Evolutionary conservation across 1,140 invertebrate genomes (phyloP).

Genomic region (Anastrepha ludens): DNA sequence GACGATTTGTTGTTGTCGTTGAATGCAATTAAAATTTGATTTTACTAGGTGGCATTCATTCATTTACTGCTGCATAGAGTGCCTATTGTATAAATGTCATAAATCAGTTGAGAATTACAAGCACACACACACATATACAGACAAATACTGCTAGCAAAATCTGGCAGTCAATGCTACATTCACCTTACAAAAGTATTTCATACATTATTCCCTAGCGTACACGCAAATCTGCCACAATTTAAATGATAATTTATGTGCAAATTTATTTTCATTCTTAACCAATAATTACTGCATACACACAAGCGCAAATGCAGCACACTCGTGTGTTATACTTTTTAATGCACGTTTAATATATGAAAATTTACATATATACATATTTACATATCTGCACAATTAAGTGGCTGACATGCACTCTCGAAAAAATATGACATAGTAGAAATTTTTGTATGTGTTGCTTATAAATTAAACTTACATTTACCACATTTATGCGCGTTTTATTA

Average conservation of each 20-base stretch:
- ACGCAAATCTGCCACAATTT: slow-evolving; percentile 15
- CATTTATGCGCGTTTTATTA: not conserved
- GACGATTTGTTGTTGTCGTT: not conserved
- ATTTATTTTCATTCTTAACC: slow-evolving; percentile 21
- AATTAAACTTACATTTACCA: not conserved
- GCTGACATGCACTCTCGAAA: not conserved
- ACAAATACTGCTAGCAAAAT: not conserved
- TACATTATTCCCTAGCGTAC: not conserved
- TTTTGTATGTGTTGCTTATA: not conserved
- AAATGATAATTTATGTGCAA: slow-evolving; percentile 41
- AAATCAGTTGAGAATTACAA: slow-evolving; percentile 32
- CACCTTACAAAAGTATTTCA: not conserved
- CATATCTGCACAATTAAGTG: not conserved
- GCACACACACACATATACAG: not conserved
- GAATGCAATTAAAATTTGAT: slow-evolving; percentile 2
- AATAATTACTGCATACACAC: slow-evolving; percentile 31
- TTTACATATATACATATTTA: no score
- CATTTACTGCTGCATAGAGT: not conserved
- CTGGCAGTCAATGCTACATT: not conserved
- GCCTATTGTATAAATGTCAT: not conserved
- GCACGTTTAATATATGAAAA: not conserved
- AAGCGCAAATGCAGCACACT: not conserved
- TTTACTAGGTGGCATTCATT: not conserved
- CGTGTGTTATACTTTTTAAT: not conserved
- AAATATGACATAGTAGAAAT: not conserved